These are phyloP conservation scores for Erpornis zantholeuca DNA, from an alignment of 2,113 vertebrate genomes.

Conservation along the genomic window DNA sequence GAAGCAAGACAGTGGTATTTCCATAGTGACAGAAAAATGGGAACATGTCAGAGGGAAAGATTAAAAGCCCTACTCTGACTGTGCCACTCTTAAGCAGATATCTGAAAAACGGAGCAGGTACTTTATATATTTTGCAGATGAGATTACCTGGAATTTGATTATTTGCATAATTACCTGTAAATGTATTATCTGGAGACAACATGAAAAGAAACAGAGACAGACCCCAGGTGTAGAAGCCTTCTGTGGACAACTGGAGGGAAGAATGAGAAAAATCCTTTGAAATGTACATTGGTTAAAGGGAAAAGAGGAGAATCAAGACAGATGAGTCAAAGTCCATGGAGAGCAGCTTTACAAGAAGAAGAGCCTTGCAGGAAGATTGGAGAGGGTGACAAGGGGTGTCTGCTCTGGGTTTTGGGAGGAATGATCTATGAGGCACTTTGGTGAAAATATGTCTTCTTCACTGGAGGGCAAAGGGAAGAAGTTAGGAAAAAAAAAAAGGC, in stretches of 20 bases:
- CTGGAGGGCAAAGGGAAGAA: background rate
- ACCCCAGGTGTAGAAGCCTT: constrained; percentile 19
- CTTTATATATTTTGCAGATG: constrained; percentile 21
- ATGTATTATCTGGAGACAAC: constrained; percentile 33
- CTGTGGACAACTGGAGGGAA: background rate
- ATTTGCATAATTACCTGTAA: constrained; percentile 43
- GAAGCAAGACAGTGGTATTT: background rate
- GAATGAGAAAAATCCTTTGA: background rate
- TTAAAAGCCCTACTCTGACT: background rate
- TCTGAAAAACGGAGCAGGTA: background rate
- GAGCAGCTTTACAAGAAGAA: background rate
- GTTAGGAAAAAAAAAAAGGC: background rate
- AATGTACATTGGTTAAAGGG: background rate
- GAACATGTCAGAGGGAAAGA: background rate
- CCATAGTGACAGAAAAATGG: background rate
- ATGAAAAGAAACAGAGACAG: constrained; percentile 46
- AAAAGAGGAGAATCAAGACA: background rate
- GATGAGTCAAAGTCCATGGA: background rate
- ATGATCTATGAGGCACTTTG: background rate
- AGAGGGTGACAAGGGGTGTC: background rate
- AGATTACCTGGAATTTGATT: constrained; percentile 44
- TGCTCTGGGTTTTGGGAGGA: background rate
- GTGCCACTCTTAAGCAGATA: background rate
- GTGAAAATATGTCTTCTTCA: background rate
- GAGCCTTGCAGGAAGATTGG: background rate